Evolutionary conservation across 30 jellyfish, hydroid and myxozoan species (phyloP).

Genomic region (Aurelia aurita): DNA sequence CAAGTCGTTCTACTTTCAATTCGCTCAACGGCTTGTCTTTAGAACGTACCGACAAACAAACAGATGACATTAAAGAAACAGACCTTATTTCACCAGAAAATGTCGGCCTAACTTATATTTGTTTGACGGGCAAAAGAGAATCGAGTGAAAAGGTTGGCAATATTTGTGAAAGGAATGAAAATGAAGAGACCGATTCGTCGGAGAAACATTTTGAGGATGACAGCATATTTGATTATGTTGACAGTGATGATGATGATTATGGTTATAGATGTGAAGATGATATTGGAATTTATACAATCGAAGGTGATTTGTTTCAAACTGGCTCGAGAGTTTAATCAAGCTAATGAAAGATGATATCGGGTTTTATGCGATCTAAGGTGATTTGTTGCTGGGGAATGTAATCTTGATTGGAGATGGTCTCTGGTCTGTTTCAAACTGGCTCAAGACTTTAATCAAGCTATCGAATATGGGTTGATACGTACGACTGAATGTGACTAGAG

Average conservation of each 20-base stretch:
- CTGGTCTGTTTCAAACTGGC: not conserved
- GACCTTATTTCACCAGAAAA: not conserved
- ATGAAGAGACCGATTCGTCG: not conserved
- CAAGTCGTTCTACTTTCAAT: no score
- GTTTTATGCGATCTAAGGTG: not conserved
- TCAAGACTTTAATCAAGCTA: not conserved
- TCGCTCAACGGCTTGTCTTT: no score
- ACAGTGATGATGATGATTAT: constrained; percentile 13
- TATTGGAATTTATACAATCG: not conserved
- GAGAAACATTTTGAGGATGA: constrained; percentile 9
- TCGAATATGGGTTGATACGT: not conserved
- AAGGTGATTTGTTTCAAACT: constrained; percentile 6
- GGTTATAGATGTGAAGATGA: constrained; percentile 22
- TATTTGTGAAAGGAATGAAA: not conserved
- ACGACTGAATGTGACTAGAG: not conserved
- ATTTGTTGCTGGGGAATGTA: not conserved
- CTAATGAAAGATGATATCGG: not conserved
- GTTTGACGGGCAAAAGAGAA: not conserved
- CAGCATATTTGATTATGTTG: constrained; percentile 51
- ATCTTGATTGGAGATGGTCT: no score
- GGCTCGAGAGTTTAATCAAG: constrained; percentile 8
- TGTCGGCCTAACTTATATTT: not conserved
- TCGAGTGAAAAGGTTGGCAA: not conserved
- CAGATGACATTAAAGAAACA: no score
- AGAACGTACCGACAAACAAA: no score